Evolutionary conservation across 2,888 invertebrate genomes (phyloP), one percentile per base, ranked within the genome.

Genomic region (Xanthorhoe designata): DNA sequence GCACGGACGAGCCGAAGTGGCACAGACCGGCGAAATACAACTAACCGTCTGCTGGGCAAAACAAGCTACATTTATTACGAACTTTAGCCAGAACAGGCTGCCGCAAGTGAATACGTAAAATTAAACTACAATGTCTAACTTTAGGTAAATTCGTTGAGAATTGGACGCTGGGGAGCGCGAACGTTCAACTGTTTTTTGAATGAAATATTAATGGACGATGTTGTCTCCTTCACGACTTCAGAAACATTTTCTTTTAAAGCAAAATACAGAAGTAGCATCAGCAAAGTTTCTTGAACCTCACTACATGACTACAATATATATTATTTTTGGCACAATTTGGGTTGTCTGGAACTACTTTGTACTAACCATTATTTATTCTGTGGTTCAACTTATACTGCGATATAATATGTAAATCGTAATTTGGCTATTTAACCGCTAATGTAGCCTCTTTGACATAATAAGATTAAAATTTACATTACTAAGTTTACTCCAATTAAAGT

Each of bases 1-100:
- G 15, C 15, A 17, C 13, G 4, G 47, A 15, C 5, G 7, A 32
- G 18, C n/a, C 35, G 17, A 7, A 59, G 58, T 64, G 58, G 38
- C 29, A 8, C 19, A 58, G 62, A 18, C 51, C 53, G 42, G 32
- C 9, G 17, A 17, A 54, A 42, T 10, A 45, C 50, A 60, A 13
- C 63, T 47, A 53, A 56, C 66, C 56, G 47, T n/a, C 64, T 51
- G 54, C 59, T 59, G 51, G 47, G 50, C 77, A 79, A 78, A 83
- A 78, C 78, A 77, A 79, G 74, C 73, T 75, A 78, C 78, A 81
- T 83, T 79, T 81, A 78, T 82, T 76, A 79, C 80, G 74, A 81
- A 81, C 71, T 80, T 76, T 71, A 74, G 75, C 72, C 74, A 70
- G 79, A 78, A 79, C 76, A 75, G 70, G 72, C 73, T 73, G 76